Conservation (phyloP, 1,140 invertebrate genomes). For the Anastatus disparis region DNA sequence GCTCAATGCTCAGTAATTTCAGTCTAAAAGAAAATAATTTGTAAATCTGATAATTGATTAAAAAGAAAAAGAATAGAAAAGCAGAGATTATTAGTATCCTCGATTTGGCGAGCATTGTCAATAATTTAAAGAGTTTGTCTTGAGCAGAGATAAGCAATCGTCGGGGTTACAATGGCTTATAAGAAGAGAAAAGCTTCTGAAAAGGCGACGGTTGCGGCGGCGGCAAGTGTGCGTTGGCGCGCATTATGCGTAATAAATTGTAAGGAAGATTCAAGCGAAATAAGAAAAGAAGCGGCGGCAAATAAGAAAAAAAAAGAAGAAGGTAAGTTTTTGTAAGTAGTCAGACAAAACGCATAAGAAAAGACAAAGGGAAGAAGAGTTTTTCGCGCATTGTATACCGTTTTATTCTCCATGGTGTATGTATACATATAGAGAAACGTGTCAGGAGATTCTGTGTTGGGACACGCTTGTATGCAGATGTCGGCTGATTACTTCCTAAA, state of each 20-base stretch:
- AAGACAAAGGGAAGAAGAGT: slow-evolving; percentile 5
- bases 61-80: not conserved
- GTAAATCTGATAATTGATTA: too few species aligned
- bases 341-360: not conserved
- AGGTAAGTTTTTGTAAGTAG: too few species aligned
- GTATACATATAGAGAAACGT: slow-evolving; percentile 35
- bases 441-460: slow-evolving; percentile 47
- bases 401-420: too few species aligned
- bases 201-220: not conserved
- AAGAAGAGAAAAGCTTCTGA: not conserved
- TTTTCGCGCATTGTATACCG: slow-evolving; percentile 12
- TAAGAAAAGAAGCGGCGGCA: not conserved
- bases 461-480: slow-evolving; percentile 50
- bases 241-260: slow-evolving; percentile 31
- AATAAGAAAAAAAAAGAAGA: not conserved
- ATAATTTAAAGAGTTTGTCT: not conserved
- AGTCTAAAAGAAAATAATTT: too few species aligned
- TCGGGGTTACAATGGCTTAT: not conserved
- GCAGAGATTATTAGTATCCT: not conserved
- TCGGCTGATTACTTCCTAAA: slow-evolving; percentile 48
- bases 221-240: not conserved
- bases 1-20: too few species aligned
- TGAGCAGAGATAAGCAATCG: slow-evolving; percentile 8
- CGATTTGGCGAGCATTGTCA: not conserved
- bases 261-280: not conserved